Base-by-base conservation (phyloP, 2,888 invertebrate species). In the Yponomeuta sedellus region DNA sequence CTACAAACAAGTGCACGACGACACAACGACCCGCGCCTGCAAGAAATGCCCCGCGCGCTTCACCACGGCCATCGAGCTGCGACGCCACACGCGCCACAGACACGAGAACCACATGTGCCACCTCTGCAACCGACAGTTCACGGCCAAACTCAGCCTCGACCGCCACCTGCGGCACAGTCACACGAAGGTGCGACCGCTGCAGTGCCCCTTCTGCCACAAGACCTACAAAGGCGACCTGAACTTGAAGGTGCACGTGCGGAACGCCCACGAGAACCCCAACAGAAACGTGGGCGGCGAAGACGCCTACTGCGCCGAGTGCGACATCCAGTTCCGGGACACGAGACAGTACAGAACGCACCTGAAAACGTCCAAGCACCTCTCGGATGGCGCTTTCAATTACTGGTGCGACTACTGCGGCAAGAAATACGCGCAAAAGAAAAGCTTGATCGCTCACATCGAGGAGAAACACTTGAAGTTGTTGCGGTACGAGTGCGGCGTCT, bases 281-380 rank as follows among this genome's bases (percentile, higher is more conserved):
- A 34, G 1, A 34, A 34, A 34, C 44, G 3, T 16, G 8, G 19
- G 5, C 4, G 3, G 61, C n/a, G 61, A 39, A 62, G 19, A 62
- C 34, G 61, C 61, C 1, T 72, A 71, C 61, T 72, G 72, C 34
- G 69, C 70, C 2, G 72, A 72, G 39, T 72, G 72, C 12, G 66
- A 72, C 57, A 66, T 69, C 39, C 68, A 71, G 22, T 72, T 72
- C 62, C 67, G 69, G 12, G 70, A 72, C 34, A 56, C 66, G 2
- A 12, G 64, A 5, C 66, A 66, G 19, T 72, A 69, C 11, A 67
- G 11, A 0, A 28, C 22, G 1, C 72, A 72, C 52, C 34, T 72
- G 59, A 68, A 66, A n/a, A 66, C 34, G 0, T 22, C 22, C 1
- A 59, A 59, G 25, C 59, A 59, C 20, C 20, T 59, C 12, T 12